Base-by-base conservation (phyloP, 2,888 invertebrate species). In the Lochmaea crataegi region DNA sequence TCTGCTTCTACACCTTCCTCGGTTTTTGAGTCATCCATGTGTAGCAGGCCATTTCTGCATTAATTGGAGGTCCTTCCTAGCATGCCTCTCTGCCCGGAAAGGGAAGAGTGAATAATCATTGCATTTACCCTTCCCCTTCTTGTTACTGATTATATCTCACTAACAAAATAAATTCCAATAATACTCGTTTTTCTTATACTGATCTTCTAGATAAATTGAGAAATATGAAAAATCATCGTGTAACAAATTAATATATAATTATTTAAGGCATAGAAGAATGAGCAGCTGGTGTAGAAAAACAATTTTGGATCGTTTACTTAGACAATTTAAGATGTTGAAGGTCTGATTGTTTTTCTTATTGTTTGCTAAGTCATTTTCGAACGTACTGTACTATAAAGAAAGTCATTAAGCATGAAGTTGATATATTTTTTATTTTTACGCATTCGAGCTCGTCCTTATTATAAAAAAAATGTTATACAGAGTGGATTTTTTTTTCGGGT, bases 311-410 rank as follows among this genome's bases (percentile, higher is more conserved):
- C 79, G 76, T 81, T 81, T 81, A 80, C 78, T 77, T 72, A 77
- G 76, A 73, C 79, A 81, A 81, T 81, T 81, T 81, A 74, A 78
- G 76, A 74, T 73, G 79, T 75, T 80, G 80, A 80, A 80, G 79
- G 78, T 45, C 58, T 77, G 76, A 78, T 78, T 80, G 80, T 81
- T 80, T 80, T 82, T 82, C 77, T 78, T 78, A 78, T 76, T 78
- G 78, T 80, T 78, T 76, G 77, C 73, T 68, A 12, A 42, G 76
- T 76, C 79, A 79, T 78, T 78, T 78, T 64, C 76, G 71, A 71
- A 70, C 75, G 78, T 80, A 79, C 76, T 78, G 79, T 77, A 81
- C 7, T 32, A 32, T 32, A 32, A 32, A 0, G 32, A 32, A 32
- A 32, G 32, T 32, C 32, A 7, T 32, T 32, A 81, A 81, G 80